Base-by-base conservation (phyloP, 2,888 invertebrate genomes). In the Drosophila gaucha region DNA sequence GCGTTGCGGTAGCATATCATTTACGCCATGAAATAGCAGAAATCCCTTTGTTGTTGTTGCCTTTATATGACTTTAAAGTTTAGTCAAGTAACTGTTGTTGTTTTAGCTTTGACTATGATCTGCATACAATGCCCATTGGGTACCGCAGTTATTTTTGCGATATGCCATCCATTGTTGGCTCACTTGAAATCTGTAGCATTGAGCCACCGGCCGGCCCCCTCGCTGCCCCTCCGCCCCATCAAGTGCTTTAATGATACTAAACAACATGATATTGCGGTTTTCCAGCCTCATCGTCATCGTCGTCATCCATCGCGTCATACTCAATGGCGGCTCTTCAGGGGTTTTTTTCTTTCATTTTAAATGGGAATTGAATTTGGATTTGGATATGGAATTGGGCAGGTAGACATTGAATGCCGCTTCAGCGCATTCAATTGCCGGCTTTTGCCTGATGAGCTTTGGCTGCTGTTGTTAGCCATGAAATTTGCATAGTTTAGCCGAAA, bases 71-170 rank as follows among this genome's bases (percentile, higher is more conserved):
- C 33, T 41, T 52, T 30, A 18, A 18, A 18, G 47, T 24, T 28
- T 24, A 56, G 66, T 46, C 67, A 46, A 41, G 51, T 67, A 73
- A 59, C 46, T 36, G 73, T 67, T 51, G 74, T 67, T 63, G 43
- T 39, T 49, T 64, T 64, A 22, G 62, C 46, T 24, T 46, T 30
- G 30, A 20, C 31, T 44, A 44, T 36, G 77, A 80, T 80, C 74
- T 87, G 82, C 87, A 80, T 65, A 80, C 80, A 80, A 80, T 86
- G 80, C 66, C 63, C 86, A 73, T 59, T 80, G 67, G 67, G 47
- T 33, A 38, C 14, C 31, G 31, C 14, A 62, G 43, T 6, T 18
- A 35, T 62, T 62, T 62, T 60, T 46, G 36, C 16, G 55, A 78
- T 68, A 58, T 46, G 47, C 36, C 51, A 54, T 30, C 52, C 65